These are phyloP conservation scores for Muscidifurax raptorellus DNA, from an alignment of 1,140 invertebrate genomes.

Conservation along the genomic window DNA sequence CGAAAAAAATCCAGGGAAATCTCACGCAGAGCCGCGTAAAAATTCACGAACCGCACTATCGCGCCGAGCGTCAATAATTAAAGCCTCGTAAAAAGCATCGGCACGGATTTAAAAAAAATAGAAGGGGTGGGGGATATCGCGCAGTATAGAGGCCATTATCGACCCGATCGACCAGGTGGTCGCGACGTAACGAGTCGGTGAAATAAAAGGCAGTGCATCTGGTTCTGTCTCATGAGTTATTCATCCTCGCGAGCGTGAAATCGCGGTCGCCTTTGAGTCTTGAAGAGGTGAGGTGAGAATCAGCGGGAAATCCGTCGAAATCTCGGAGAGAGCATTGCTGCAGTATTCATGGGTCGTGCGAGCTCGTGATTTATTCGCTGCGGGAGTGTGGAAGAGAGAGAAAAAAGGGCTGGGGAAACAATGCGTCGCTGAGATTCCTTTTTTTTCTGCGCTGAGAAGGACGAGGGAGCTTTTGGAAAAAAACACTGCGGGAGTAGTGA, in stretches of 20 bases:
- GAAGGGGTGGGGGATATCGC: background rate
- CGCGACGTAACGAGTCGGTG: background rate
- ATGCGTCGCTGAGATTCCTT: background rate
- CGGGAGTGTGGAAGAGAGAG: background rate
- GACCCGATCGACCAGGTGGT: background rate
- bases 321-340: conserved; percentile 45
- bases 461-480: background rate
- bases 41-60: background rate
- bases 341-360: conserved; percentile 47
- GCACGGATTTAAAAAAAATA: background rate
- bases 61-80: background rate
- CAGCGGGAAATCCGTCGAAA: conserved; percentile 64
- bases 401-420: background rate
- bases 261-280: conserved; percentile 53
- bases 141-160: background rate
- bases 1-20: background rate
- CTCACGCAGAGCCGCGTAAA: background rate
- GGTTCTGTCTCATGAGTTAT: conserved; percentile 61
- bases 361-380: conserved; percentile 49
- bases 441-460: too few species aligned
- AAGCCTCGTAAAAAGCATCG: background rate
- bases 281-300: conserved; percentile 41
- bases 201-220: background rate
- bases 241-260: conserved; percentile 57
- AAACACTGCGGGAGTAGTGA: background rate